phyloP scores from a whole-genome alignment of 1,140 invertebrate species.

The Drosophila nebulosa region DNA sequence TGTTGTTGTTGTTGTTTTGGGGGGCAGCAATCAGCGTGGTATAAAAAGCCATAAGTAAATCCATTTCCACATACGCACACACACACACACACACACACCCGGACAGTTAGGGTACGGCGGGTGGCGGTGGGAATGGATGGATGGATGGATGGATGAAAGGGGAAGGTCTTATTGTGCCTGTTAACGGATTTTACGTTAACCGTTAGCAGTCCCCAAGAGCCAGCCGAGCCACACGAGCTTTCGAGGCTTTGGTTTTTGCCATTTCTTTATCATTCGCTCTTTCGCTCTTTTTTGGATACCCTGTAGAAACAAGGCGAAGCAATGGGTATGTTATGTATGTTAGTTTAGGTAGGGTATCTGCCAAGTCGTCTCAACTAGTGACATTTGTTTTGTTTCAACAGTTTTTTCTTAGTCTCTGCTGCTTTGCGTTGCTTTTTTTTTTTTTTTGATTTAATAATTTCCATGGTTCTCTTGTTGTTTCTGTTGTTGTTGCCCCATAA shows the following conservation, averaged over 20 bases:
- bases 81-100: not conserved
- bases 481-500: constrained; percentile 17
- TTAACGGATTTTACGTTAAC: constrained; percentile 43
- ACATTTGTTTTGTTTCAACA: not conserved
- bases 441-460: constrained; percentile 49
- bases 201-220: constrained; percentile 10
- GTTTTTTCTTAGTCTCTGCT: constrained; percentile 6
- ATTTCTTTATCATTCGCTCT: not conserved
- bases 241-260: not conserved
- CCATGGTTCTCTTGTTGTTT: not conserved
- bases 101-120: no score
- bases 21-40: constrained; percentile 43
- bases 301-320: not conserved
- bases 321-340: not conserved
- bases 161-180: constrained; percentile 49
- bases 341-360: no score
- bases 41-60: constrained; percentile 47
- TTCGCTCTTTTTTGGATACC: not conserved
- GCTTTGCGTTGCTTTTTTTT: not conserved
- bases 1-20: constrained; percentile 12
- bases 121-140: not conserved
- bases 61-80: constrained; percentile 6
- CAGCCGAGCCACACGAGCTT: not conserved
- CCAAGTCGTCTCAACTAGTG: no score
- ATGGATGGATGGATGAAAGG: constrained; percentile 17